Percentiles rank a stretch among this genome's conserved stretches.
Conservation (phyloP, 2,797 vertebrate species). For the Sebastes matsubarae region DNA sequence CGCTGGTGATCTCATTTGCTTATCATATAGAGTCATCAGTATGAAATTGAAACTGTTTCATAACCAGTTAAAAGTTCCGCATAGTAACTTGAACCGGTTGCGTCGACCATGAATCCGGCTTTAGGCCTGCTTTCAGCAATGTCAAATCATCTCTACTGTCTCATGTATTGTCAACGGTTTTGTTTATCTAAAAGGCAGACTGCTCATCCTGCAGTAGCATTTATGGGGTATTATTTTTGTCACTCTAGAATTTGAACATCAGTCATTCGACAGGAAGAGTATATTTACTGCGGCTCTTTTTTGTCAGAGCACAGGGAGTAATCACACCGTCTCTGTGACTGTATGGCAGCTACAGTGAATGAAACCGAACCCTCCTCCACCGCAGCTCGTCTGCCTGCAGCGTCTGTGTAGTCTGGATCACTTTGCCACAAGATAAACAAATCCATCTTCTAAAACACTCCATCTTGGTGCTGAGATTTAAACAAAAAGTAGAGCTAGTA, state of each 20-base stretch:
- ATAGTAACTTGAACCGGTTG: neutral
- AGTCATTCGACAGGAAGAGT: neutral
- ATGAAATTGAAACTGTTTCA: neutral
- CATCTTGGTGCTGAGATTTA: neutral
- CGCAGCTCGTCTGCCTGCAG: neutral
- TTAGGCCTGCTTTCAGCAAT: neutral
- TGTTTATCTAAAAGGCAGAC: neutral
- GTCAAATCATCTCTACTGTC: neutral
- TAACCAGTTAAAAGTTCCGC: neutral
- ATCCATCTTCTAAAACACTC: neutral
- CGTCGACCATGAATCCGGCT: neutral
- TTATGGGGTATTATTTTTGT: neutral
- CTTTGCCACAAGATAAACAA: constrained; percentile 14
- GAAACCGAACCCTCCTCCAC: neutral
- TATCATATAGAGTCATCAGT: too few relatives aligned
- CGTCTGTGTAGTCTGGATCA: constrained; percentile 5
- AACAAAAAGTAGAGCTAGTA: neutral
- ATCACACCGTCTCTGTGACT: neutral
- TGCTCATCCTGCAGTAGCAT: neutral
- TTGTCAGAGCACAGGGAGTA: neutral
- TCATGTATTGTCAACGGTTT: neutral
- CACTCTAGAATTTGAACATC: neutral
- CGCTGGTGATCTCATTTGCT: too few relatives aligned
- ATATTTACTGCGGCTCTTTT: neutral
- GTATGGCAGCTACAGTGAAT: neutral